Percentiles rank a stretch among this genome's conserved stretches.
These are phyloP conservation scores for Torymus auratus DNA, from an alignment of 2,888 invertebrate species.

Conservation along the genomic window DNA sequence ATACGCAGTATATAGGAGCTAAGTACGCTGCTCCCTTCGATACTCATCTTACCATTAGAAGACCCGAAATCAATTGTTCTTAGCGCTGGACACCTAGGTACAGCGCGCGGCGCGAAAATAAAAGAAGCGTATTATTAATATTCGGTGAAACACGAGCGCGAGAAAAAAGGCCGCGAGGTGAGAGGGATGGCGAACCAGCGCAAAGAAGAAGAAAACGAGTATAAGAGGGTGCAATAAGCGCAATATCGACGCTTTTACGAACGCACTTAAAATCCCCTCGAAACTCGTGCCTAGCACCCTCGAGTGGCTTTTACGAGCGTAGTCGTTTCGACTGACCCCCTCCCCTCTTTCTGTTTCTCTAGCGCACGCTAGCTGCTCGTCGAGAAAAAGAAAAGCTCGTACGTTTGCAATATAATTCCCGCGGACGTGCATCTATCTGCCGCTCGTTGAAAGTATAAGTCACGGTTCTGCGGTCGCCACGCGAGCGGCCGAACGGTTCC, in stretches of 20 bases:
- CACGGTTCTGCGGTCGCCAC: neutral
- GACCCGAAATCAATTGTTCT: too few relatives aligned
- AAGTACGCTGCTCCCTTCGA: too few relatives aligned
- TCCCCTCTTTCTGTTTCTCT: conserved; percentile 2
- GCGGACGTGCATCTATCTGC: conserved; percentile 24
- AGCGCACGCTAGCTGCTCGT: neutral
- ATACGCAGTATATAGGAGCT: too few relatives aligned
- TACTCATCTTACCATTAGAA: too few relatives aligned
- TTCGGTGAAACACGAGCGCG: too few relatives aligned
- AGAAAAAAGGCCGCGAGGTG: neutral
- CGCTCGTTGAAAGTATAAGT: conserved; percentile 9
- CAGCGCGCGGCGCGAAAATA: too few relatives aligned
- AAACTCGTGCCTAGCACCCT: conserved; percentile 45
- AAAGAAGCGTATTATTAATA: too few relatives aligned
- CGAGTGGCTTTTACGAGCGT: conserved; percentile 49
- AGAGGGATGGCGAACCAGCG: neutral
- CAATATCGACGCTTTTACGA: conserved; percentile 51
- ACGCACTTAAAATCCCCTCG: conserved; percentile 48
- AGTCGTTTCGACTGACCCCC: conserved; percentile 14
- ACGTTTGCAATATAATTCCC: conserved; percentile 37
- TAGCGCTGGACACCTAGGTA: too few relatives aligned
- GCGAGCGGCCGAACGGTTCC: neutral
- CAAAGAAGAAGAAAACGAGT: conserved; percentile 17
- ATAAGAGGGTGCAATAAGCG: conserved; percentile 48
- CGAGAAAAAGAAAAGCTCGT: conserved; percentile 19